phyloP scores from a whole-genome alignment of 1,140 invertebrate species.

The Hyles euphorbiae region DNA sequence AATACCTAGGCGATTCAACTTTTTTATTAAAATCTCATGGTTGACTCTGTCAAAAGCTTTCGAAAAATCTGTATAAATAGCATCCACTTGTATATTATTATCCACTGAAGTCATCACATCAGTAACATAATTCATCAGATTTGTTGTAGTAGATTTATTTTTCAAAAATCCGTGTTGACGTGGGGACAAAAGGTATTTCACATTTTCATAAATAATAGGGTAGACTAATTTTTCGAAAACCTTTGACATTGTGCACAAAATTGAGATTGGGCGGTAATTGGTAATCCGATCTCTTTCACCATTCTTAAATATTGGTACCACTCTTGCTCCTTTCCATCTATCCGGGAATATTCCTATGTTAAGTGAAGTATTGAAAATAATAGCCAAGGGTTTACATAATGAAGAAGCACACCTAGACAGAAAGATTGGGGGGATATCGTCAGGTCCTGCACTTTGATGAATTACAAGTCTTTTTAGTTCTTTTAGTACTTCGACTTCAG shows the following conservation, averaged over 20 bases:
- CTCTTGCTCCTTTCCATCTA: conserved; percentile 18
- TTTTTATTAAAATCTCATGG: conserved; percentile 14
- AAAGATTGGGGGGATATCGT: no score
- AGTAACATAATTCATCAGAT: conserved; percentile 13
- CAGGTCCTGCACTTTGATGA: no score
- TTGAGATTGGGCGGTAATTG: conserved; percentile 19
- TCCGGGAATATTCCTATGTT: no score
- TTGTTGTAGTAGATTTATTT: conserved; percentile 4
- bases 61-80: conserved; percentile 17
- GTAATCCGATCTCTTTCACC: conserved; percentile 4
- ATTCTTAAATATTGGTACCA: conserved; percentile 19
- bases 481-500: no score
- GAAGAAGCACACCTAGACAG: no score
- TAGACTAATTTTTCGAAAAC: conserved; percentile 16
- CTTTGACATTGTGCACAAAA: conserved; percentile 16
- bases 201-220: conserved; percentile 8
- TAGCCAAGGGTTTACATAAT: no score
- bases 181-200: not conserved
- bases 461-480: no score
- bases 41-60: conserved; percentile 11
- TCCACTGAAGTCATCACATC: conserved; percentile 8
- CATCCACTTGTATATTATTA: conserved; percentile 12
- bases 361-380: no score
- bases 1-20: conserved; percentile 12
- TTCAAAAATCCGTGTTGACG: conserved; percentile 1